Evolutionary conservation across 2,113 vertebrate genomes (phyloP).

Genomic region (Notiomystis cincta): DNA sequence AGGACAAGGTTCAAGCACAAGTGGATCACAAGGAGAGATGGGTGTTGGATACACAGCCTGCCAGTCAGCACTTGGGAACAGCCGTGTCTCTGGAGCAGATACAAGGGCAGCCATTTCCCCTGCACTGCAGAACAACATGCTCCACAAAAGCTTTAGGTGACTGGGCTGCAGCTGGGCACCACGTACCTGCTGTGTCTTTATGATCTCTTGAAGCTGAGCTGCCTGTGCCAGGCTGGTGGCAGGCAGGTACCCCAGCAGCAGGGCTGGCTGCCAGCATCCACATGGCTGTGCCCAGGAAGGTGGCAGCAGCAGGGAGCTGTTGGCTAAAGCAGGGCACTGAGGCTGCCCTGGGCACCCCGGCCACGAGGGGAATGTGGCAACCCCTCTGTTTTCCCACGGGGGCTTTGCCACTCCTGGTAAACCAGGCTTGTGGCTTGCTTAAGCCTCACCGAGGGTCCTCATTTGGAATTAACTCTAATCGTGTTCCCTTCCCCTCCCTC

Average conservation of each 20-base stretch:
- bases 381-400: fast-evolving
- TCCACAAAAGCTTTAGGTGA: neutral
- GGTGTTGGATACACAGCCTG: fast-evolving
- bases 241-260: neutral
- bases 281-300: neutral
- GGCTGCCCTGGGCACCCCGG: neutral
- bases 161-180: neutral
- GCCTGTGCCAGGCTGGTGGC: neutral
- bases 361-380: fast-evolving
- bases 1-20: fast-evolving
- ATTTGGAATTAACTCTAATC: neutral
- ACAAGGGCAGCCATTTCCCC: neutral
- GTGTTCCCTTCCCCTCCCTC: constrained; percentile 42
- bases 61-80: fast-evolving
- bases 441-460: neutral
- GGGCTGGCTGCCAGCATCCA: neutral
- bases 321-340: neutral
- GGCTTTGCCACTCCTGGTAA: neutral
- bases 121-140: neutral
- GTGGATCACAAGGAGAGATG: neutral
- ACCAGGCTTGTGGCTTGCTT: neutral
- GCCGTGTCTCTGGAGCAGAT: fast-evolving
- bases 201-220: neutral
- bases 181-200: neutral
- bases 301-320: neutral